Base-by-base conservation (phyloP, 64 coral and sea anemone genomes). In the Cladopsammia gracilis region DNA sequence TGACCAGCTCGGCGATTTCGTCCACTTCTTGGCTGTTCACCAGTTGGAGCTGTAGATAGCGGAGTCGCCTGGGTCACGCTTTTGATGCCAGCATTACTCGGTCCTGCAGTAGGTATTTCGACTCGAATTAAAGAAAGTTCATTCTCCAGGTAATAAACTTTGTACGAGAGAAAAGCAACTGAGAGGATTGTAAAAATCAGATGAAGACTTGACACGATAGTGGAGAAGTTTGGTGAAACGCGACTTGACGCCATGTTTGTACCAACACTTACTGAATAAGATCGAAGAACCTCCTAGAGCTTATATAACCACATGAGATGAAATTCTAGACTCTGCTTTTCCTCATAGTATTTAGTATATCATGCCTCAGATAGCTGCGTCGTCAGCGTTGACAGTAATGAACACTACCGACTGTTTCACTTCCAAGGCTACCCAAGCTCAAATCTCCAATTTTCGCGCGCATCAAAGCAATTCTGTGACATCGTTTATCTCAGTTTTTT, bases 81-180 rank as follows among this genome's bases (percentile, higher is more conserved):
- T 56, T 10, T 56, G 53, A 7, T 7, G 5, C 53, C 53, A 56
- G 7, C 53, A 56, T 34, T 34, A 34, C 34, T 57, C 2, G 54
- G 54, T 57, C 13, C 13, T 57, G 6, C 18, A 2, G 14, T 18
- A 19, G 6, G 19, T 64, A 18, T 12, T 56, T 56, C 12, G 1
- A 3, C 53, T 22, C 74, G 74, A 52, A 77, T 77, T 10, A 12
- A 51, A 19, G 19, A 77, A 6, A 77, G 15, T 22, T 77, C 74
- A 77, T 18, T 22, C 19, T 77, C 74, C 7, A 77, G 74, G 48
- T 52, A 10, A 23, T 77, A 77, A 56, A 77, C 67, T 70, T 70
- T 70, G 67, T 70, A 70, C 67, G 67, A 70, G 11, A 70, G 67
- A 70, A 70, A 24, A 70, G 67, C n/a, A 25, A 25, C n/a, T 22